Evolutionary conservation across 1,140 invertebrate species (phyloP), one percentile per base, ranked within the genome.

Genomic region (Kradibia gibbosae): DNA sequence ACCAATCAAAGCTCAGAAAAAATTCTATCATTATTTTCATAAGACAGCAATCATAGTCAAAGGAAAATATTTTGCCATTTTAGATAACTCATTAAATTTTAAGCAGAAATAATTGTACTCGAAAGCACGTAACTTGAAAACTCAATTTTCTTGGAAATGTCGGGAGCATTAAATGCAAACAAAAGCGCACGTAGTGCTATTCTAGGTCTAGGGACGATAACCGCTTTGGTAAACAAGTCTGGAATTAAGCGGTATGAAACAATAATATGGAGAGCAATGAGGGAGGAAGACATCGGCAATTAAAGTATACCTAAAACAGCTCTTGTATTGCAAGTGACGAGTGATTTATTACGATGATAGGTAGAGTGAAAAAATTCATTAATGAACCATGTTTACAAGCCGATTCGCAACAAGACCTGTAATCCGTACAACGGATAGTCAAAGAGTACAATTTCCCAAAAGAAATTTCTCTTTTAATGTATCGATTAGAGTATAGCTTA

Each of bases 281-380:
- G 60, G 8, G 45, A 67, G 53, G 34, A 25, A 36, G 15, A 20
- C 39, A 10, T 20, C 13, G 13, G 0, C 45, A 0, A 50, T 31
- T 22, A 42, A 70, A 50, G 67, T 50, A 45, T 77, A 13, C 22
- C 53, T 71, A 77, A 77, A 71, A 50, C 65, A 77, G 80, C 65
- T 36, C 70, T 62, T 65, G 62, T 31, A 76, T 77, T 76, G 74
- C 80, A 72, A 82, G 65, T 82, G 67, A 78, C 80, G 76, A 82
- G 72, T 75, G 75, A 78, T 71, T 78, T 82, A 82, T 82, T 77
- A 77, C 72, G 74, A 82, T 78, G 74, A 82, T 67, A 78, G 67
- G 67, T 82, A 72, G 7, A 77, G 36, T 36, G 50, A 57, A 20
- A 65, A 77, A 77, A 81, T 48, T 77, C 65, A 77, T 81, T 71